phyloP scores from a whole-genome alignment of 2,888 invertebrate species.

The Drosophila phalerata region DNA sequence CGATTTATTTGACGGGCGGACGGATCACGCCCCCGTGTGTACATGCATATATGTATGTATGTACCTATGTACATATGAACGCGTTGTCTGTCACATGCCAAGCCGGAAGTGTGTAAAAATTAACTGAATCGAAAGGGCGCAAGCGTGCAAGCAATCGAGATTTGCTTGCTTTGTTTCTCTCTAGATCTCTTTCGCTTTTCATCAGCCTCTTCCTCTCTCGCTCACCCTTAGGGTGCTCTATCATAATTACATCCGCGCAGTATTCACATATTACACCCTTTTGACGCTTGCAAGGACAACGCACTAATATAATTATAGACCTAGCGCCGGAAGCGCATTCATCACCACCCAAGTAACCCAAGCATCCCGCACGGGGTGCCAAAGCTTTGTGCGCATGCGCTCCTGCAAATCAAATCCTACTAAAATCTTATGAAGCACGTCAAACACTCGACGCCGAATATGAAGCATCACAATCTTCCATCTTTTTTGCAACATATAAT shows the following conservation, averaged over 20 bases:
- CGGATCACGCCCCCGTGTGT: slow-evolving; percentile 60
- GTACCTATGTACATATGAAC: slow-evolving; percentile 31
- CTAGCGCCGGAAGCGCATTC: slow-evolving; percentile 80
- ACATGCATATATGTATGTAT: background rate
- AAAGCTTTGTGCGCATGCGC: slow-evolving; percentile 62
- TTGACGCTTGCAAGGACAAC: slow-evolving; percentile 46
- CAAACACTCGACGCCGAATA: slow-evolving; percentile 40
- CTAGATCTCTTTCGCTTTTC: background rate
- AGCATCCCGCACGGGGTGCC: slow-evolving; percentile 63
- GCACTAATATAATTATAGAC: slow-evolving; percentile 79
- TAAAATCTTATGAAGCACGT: slow-evolving; percentile 20
- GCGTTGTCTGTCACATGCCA: slow-evolving; percentile 82
- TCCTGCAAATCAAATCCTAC: slow-evolving; percentile 62
- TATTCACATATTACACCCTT: slow-evolving; percentile 63
- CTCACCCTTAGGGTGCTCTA: slow-evolving; percentile 19
- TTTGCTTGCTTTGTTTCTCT: slow-evolving; percentile 27
- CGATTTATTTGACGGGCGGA: slow-evolving; percentile 80
- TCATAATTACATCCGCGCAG: slow-evolving; percentile 54
- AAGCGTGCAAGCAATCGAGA: slow-evolving; percentile 23
- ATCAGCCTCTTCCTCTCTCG: background rate
- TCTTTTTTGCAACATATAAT: slow-evolving; percentile 62
- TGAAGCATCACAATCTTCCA: slow-evolving; percentile 39
- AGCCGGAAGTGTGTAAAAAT: slow-evolving; percentile 76
- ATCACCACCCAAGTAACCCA: slow-evolving; percentile 68
- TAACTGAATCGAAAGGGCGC: slow-evolving; percentile 41